phyloP scores from a whole-genome alignment of 2,888 invertebrate genomes.

The Lasioglossum leucozonium region DNA sequence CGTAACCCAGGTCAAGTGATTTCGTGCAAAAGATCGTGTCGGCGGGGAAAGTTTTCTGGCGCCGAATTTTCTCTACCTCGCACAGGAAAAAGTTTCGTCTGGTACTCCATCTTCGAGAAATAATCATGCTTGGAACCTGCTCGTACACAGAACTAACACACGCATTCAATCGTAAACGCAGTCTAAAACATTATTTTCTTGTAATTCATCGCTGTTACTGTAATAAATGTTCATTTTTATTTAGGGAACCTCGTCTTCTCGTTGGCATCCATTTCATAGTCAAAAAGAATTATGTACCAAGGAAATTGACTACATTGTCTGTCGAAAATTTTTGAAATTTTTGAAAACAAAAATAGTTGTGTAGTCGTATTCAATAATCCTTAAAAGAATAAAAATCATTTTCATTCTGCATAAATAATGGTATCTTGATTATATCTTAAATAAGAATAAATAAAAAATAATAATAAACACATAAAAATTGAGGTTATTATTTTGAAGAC shows the following conservation, averaged over 20 bases:
- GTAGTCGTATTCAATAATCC: too few relatives aligned
- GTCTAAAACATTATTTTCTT: neutral
- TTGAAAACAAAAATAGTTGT: too few relatives aligned
- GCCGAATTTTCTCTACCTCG: neutral
- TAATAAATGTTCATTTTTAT: neutral
- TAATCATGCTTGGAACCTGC: neutral
- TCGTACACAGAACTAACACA: neutral
- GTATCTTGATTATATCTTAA: too few relatives aligned
- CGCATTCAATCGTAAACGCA: neutral
- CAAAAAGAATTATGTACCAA: neutral
- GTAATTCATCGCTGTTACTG: neutral
- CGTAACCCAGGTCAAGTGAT: conserved; percentile 5
- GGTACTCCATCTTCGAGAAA: neutral
- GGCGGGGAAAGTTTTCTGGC: conserved; percentile 1
- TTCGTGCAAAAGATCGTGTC: neutral
- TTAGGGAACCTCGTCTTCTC: neutral
- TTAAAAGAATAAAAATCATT: too few relatives aligned
- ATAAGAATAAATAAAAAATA: too few relatives aligned
- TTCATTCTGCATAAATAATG: too few relatives aligned
- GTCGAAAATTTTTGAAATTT: too few relatives aligned
- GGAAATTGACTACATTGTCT: too few relatives aligned
- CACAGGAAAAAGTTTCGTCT: neutral
- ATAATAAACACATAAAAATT: neutral
- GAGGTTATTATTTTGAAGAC: neutral
- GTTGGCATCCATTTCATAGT: neutral